Evolutionary conservation across 2,797 vertebrate species (phyloP), one percentile per base, ranked within the genome.

Genomic region (Ctenopoma kingsleyae): DNA sequence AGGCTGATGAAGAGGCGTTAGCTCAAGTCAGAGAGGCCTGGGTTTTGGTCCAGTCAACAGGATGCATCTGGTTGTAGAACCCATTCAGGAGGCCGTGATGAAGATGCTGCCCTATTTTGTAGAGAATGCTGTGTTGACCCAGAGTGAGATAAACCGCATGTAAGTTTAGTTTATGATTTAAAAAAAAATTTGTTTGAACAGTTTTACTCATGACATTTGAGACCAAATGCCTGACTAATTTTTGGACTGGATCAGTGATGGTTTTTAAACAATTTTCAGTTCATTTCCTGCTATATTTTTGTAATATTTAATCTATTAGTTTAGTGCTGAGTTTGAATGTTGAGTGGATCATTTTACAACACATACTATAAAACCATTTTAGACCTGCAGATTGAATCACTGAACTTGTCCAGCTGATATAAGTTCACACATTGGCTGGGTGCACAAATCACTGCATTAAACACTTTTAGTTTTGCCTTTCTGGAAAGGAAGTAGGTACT

Each of bases 51-150:
- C 12, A 12, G 69, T 63, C 52, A 73, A 78, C 90, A 94, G 89
- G 86, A 95, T 95, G 94, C 93, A 92, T 93, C 90, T 94, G 78
- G 84, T 92, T 36, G 74, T 92, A 67, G 90, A 90, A 67, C 85
- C 90, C 65, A 82, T 91, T 68, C 89, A 92, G 78, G 84, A 91
- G 78, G 86, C 84, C 5, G 53, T 93, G 83, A 87, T 95, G 89
- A 94, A 93, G 92, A 94, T 95, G 90, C 78, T 95, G 69, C 94
- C 94, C 1, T 94, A 92, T 82, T 95, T 95, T 66, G 90, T 93
- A 89, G 89, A 94, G 83, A 94, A 94, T 12, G 92, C 93, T 2
- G 90, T 94, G 68, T 74, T 94, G 83, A 95, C 93, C 32, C 94
- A 94, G 85, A 90, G 71, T 41, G 92, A 95, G 87, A 94, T 95